These are phyloP conservation scores for Manis javanica DNA, from an alignment of 2,797 vertebrate species.

Conservation along the genomic window DNA sequence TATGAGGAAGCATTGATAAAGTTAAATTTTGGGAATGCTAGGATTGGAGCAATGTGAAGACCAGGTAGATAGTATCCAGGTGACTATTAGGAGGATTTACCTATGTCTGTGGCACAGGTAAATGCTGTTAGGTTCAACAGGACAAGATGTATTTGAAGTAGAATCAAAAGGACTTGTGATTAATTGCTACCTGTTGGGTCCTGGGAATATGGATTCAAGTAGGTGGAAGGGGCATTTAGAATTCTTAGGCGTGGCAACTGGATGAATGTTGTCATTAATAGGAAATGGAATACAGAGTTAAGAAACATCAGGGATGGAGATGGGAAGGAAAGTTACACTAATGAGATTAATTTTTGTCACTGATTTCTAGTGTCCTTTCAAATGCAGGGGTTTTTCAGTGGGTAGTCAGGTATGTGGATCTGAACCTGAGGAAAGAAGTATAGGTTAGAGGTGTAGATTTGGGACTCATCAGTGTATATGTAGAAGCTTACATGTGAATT, in stretches of 20 bases:
- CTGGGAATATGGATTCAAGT: not conserved
- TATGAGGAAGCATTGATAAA: not conserved
- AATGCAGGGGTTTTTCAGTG: conserved; percentile 4
- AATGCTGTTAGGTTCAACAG: not conserved
- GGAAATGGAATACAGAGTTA: not conserved
- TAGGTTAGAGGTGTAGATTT: not conserved
- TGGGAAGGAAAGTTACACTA: not conserved
- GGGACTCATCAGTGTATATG: not conserved
- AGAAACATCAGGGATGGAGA: not conserved
- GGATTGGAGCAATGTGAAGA: not conserved
- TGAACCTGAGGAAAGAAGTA: not conserved
- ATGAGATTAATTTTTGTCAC: conserved; percentile 32
- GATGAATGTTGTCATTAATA: not conserved
- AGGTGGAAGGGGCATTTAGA: not conserved
- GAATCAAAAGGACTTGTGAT: conserved; percentile 11
- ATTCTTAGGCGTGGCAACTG: not conserved
- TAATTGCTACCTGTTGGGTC: not conserved
- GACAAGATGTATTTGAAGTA: not conserved
- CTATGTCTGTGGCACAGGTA: not conserved
- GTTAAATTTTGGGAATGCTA: not conserved
- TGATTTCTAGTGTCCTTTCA: conserved; percentile 18
- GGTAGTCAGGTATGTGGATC: not conserved
- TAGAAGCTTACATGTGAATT: not conserved
- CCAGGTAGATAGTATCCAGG: not conserved
- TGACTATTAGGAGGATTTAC: not conserved